These are phyloP conservation scores for Axea sp. DNA, from an alignment of 2,888 invertebrate species.

Conservation along the genomic window DNA sequence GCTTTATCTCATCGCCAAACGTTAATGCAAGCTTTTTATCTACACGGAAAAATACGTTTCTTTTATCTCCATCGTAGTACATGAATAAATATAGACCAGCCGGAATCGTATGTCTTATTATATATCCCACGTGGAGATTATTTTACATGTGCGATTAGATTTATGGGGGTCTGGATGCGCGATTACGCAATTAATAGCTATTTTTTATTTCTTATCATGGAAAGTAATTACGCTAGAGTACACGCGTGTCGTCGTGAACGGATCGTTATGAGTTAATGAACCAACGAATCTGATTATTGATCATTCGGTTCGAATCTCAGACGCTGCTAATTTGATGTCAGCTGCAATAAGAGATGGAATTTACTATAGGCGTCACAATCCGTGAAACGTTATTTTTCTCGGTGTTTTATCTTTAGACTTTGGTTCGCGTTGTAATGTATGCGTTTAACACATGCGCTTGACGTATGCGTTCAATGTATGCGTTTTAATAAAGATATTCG, in stretches of 20 bases:
- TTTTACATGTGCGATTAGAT: slow-evolving; percentile 32
- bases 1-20: slow-evolving; percentile 22
- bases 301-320: slow-evolving; percentile 1
- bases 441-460: no score
- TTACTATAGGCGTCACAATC: slow-evolving; percentile 18
- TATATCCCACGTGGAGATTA: slow-evolving; percentile 38
- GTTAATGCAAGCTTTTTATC: slow-evolving; percentile 39
- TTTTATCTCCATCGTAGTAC: slow-evolving; percentile 34
- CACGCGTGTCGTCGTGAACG: slow-evolving; percentile 2
- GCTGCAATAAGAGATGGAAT: slow-evolving; percentile 1
- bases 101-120: slow-evolving; percentile 27
- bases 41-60: slow-evolving; percentile 52
- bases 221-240: slow-evolving; percentile 28
- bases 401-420: slow-evolving; percentile 45
- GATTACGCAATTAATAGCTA: slow-evolving; percentile 35
- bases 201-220: slow-evolving; percentile 48
- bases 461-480: slow-evolving; percentile 2
- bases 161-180: slow-evolving; percentile 34
- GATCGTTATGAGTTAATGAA: slow-evolving; percentile 13
- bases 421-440: slow-evolving; percentile 16
- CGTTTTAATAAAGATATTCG: slow-evolving; percentile 24
- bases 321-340: slow-evolving; percentile 11
- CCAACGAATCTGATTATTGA: slow-evolving; percentile 5
- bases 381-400: slow-evolving; percentile 37
- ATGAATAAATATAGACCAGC: slow-evolving; percentile 27